A percentile compares a stretch with the other conserved stretches of the same genome.
Conservation (phyloP, 2,888 invertebrate genomes). For the Ophion ellenae region DNA sequence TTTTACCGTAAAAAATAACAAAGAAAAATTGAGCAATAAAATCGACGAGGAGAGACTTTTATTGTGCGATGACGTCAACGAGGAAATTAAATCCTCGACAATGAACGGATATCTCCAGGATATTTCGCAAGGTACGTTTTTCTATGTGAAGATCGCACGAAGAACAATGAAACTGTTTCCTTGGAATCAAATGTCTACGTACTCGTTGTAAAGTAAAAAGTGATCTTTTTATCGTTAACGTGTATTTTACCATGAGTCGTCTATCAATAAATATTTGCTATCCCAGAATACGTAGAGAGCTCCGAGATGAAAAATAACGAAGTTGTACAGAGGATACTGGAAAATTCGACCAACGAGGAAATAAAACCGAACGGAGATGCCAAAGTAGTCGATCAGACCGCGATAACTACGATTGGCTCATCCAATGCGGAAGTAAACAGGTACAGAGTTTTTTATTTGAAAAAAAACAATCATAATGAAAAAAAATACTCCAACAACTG, state of each 20-base stretch:
- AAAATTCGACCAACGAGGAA: constrained; percentile 7
- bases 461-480: background rate
- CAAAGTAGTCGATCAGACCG: background rate
- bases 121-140: constrained; percentile 46
- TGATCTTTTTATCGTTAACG: background rate
- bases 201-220: background rate
- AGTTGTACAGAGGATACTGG: background rate
- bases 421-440: constrained; percentile 26
- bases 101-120: constrained; percentile 48
- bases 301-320: constrained; percentile 9
- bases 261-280: background rate
- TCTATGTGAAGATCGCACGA: too few species aligned
- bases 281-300: background rate
- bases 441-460: constrained; percentile 5
- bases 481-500: background rate
- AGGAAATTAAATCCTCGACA: constrained; percentile 18
- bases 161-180: too few species aligned
- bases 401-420: constrained; percentile 5
- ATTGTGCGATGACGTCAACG: constrained; percentile 26
- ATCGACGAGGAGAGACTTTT: constrained; percentile 7
- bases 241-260: background rate
- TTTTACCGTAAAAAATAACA: constrained; percentile 7
- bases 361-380: constrained; percentile 12
- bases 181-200: too few species aligned
- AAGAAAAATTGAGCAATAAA: constrained; percentile 43